Evolutionary conservation across 1,140 invertebrate species (phyloP), one percentile per base, ranked within the genome.

Genomic region (Berghia stephanieae): DNA sequence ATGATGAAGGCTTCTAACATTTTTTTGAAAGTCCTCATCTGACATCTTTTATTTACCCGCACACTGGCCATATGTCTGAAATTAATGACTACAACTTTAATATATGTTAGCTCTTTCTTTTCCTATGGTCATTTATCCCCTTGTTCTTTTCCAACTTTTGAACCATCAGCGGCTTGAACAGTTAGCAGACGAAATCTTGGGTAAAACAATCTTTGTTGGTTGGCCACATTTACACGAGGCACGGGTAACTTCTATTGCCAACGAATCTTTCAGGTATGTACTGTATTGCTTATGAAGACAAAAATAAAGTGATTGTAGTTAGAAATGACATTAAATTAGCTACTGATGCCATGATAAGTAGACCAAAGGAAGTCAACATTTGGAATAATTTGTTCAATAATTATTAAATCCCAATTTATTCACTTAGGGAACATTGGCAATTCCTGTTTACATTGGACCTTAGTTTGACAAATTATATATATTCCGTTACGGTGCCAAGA

Each of bases 211-310:
- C 0, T 94, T 92, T 90, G 94, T 96, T 0, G 92, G 92, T 4
- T 98, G 96, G 96, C 97, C 97, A 5, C 94, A 97, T 91, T 90
- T 98, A 34, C 91, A 92, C 42, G 94, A 96, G 89, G 94, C 90
- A 13, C 89, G 92, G 85, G 92, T 94, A 44, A 86, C 92, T 46
- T 87, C 90, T 71, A 90, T 94, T 24, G 91, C 91, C 3, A 91
- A 92, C 81, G 89, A 90, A 67, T 86, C 91, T 27, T 85, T 80
- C 78, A 89, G 88, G 75, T 90, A 90, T 77, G 69, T 71, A 31
- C 46, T 16, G 24, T 68, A n/a, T 49, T 49, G 46, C n/a, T 49
- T 49, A 49, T n/a, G n/a, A n/a, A n/a, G n/a, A n/a, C n/a, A n/a
- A n/a, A n/a, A n/a, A n/a, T n/a, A n/a, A n/a, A n/a, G n/a, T n/a